Conservation (phyloP, 2,888 invertebrate species). For the Tillus elongatus region DNA sequence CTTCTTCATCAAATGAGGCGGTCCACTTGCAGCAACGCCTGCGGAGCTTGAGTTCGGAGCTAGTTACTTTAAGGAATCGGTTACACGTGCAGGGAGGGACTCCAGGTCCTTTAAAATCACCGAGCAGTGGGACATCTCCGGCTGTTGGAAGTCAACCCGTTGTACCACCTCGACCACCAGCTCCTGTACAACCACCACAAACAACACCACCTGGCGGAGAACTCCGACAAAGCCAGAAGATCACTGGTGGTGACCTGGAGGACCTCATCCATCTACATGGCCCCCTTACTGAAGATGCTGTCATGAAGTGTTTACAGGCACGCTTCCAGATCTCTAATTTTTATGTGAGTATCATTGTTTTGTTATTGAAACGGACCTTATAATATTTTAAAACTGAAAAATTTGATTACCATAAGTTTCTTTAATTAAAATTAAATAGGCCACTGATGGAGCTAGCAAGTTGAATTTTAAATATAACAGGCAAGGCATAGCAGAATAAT, state of each 20-base stretch:
- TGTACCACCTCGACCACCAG: conserved; percentile 34
- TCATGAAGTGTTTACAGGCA: conserved; percentile 83
- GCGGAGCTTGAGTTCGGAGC: conserved; percentile 81
- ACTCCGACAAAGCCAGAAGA: conserved; percentile 17
- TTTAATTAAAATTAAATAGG: no score
- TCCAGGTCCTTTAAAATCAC: conserved; percentile 36
- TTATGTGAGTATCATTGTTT: conserved; percentile 75
- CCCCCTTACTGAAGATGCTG: conserved; percentile 88
- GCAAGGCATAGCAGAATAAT: no score
- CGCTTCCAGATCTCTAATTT: conserved; percentile 79
- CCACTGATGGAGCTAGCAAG: no score
- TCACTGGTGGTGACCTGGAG: conserved; percentile 53
- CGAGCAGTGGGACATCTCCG: conserved; percentile 19
- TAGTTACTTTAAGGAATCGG: conserved; percentile 83
- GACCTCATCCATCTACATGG: conserved; percentile 89
- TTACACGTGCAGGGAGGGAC: conserved; percentile 64
- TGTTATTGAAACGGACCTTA: conserved; percentile 10
- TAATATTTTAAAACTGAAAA: no score
- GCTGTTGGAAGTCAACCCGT: conserved; percentile 40
- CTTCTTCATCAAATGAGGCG: conserved; percentile 88
- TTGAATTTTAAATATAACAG: no score
- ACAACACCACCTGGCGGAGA: conserved; percentile 24
- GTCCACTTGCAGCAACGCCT: conserved; percentile 86
- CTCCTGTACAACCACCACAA: conserved; percentile 24
- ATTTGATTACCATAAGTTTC: no score